Evolutionary conservation across 2,888 invertebrate genomes (phyloP), one percentile per base, ranked within the genome.

Genomic region (Osmoderma eremita): DNA sequence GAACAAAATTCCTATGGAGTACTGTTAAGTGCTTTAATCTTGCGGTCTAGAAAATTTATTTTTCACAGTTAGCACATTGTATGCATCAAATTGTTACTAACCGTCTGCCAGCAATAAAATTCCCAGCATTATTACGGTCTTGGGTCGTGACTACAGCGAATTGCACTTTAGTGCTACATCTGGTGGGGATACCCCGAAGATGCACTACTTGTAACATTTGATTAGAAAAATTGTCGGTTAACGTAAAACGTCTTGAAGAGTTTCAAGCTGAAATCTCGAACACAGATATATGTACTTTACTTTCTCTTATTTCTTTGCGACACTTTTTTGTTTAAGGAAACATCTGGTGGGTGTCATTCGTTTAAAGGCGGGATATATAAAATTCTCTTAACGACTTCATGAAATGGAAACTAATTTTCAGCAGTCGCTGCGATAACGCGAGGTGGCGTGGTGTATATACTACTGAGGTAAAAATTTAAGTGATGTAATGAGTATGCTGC

Each of bases 111-210:
- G 67, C 56, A 67, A 71, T 72, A 70, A 70, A 72, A 71, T 69
- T 67, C 69, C 68, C 30, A 67, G 67, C 67, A 69, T 71, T 71
- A 71, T 71, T 71, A 64, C 69, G 63, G 56, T 48, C 68, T 65
- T 62, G 64, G 53, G 61, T 70, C 56, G 69, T 64, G 67, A 67
- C 67, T 71, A 70, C 69, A 71, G 54, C 67, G 68, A 64, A 70
- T 64, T 70, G 71, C 71, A 70, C 71, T 70, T 30, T 67, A 67
- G 64, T 24, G 41, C 64, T 65, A 61, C 61, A 65, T 38, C 65
- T 54, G 41, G 30, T 24, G 56, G 24, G 38, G 61, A 65, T 42
- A 45, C 51, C 64, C 63, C 64, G 65, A 64, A 65, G 68, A 68
- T 67, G 48, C 64, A 67, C 63, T 48, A 58, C 54, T 64, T 64